Evolutionary conservation across 1,140 invertebrate genomes (phyloP).

Genomic region (Megalonaias nervosa): DNA sequence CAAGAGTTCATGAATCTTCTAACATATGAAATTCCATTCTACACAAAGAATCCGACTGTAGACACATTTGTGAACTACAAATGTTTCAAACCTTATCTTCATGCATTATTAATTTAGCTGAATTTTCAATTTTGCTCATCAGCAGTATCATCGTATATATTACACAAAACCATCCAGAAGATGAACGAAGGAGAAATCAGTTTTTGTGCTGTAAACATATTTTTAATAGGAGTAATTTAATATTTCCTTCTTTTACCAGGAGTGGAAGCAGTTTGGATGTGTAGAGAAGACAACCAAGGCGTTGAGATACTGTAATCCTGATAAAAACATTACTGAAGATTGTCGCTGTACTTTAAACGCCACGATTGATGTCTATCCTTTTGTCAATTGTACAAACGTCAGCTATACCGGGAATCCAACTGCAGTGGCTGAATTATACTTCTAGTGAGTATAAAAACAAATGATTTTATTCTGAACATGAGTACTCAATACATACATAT

Average conservation of each 20-base stretch:
- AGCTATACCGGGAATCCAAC: slow-evolving; percentile 6
- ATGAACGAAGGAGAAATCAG: too few relatives aligned
- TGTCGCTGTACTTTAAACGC: neutral
- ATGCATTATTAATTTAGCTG: too few relatives aligned
- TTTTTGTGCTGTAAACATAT: neutral
- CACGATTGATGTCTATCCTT: neutral
- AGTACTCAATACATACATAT: too few relatives aligned
- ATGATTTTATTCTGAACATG: too few relatives aligned
- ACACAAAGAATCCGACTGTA: too few relatives aligned
- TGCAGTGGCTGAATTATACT: slow-evolving; percentile 9
- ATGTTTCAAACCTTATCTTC: too few relatives aligned
- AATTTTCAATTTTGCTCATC: too few relatives aligned
- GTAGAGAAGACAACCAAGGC: slow-evolving; percentile 16
- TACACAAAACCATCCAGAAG: too few relatives aligned
- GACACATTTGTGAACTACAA: too few relatives aligned
- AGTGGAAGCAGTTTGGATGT: slow-evolving; percentile 21
- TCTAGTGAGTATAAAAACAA: slow-evolving; percentile 1
- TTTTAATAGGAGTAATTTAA: neutral
- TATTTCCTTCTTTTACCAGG: slow-evolving; percentile 3
- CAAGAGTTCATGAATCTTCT: too few relatives aligned
- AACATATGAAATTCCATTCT: too few relatives aligned
- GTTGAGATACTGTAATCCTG: slow-evolving; percentile 10
- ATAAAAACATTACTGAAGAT: neutral
- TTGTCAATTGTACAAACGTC: slow-evolving; percentile 14
- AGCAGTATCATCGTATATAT: too few relatives aligned